Conservation (phyloP, 2,888 invertebrate species). For the Ischnus inquisitorius region DNA sequence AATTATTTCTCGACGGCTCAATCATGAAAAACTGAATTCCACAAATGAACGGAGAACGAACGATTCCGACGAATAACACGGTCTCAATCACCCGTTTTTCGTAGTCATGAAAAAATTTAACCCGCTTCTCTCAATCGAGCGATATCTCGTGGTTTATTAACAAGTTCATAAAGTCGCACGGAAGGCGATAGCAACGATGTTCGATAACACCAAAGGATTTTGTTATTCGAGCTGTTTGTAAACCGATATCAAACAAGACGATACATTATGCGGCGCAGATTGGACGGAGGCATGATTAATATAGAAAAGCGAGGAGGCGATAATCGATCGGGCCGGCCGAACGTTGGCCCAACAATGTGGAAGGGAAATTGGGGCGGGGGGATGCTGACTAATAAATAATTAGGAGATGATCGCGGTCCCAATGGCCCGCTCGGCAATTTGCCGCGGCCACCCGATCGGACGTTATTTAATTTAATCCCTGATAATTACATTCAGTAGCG, state of each 20-base stretch:
- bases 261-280: conserved; percentile 34
- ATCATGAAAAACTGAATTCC: background rate
- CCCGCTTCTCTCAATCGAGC: background rate
- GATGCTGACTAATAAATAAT: conserved; percentile 74
- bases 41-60: background rate
- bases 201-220: background rate
- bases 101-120: background rate
- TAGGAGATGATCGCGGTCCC: conserved; percentile 70
- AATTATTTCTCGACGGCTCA: background rate
- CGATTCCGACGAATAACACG: background rate
- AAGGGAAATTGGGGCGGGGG: conserved; percentile 62
- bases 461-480: conserved; percentile 77
- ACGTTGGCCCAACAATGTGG: conserved; percentile 32
- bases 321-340: conserved; percentile 60
- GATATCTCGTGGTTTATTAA: background rate
- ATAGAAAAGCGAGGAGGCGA: conserved; percentile 26
- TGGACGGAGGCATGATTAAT: conserved; percentile 53
- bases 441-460: conserved; percentile 73
- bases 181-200: background rate
- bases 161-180: background rate
- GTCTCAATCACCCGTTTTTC: background rate
- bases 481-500: conserved; percentile 71
- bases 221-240: conserved; percentile 1
- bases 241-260: conserved; percentile 17
- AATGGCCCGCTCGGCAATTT: conserved; percentile 73